Conservation (phyloP, 2,888 invertebrate species). For the Drosophila neonasuta region DNA sequence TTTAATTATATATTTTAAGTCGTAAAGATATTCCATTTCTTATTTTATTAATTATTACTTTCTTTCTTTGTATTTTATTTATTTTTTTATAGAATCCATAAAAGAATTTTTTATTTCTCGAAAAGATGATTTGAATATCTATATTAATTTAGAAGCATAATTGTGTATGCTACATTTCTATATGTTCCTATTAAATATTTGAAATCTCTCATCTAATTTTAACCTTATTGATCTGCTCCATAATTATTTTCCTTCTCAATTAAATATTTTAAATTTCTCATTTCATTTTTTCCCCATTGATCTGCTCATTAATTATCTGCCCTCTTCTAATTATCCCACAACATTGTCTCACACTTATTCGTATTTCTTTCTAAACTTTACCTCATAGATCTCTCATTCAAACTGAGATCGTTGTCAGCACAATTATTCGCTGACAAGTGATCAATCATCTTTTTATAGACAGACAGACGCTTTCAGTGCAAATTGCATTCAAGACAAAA, state of each 20-base stretch:
- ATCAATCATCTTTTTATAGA: conserved; percentile 8
- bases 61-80: too few species aligned
- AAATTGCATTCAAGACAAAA: conserved; percentile 16
- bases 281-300: background rate
- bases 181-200: too few species aligned
- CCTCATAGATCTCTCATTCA: background rate
- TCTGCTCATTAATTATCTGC: background rate
- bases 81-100: too few species aligned
- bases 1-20: too few species aligned
- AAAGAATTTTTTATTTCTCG: too few species aligned
- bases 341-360: background rate
- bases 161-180: too few species aligned
- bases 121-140: too few species aligned
- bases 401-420: background rate
- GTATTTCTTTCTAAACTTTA: background rate
- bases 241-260: background rate
- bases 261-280: background rate
- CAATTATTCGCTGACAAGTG: background rate
- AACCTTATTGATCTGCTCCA: too few species aligned
- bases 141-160: too few species aligned
- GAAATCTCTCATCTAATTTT: too few species aligned
- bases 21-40: too few species aligned
- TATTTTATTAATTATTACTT: too few species aligned
- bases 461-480: conserved; percentile 3
- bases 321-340: background rate